Percentiles rank a stretch among this genome's conserved stretches.
phyloP scores from a whole-genome alignment of 2,113 vertebrate genomes.

The Trochalopteron elliotii region DNA sequence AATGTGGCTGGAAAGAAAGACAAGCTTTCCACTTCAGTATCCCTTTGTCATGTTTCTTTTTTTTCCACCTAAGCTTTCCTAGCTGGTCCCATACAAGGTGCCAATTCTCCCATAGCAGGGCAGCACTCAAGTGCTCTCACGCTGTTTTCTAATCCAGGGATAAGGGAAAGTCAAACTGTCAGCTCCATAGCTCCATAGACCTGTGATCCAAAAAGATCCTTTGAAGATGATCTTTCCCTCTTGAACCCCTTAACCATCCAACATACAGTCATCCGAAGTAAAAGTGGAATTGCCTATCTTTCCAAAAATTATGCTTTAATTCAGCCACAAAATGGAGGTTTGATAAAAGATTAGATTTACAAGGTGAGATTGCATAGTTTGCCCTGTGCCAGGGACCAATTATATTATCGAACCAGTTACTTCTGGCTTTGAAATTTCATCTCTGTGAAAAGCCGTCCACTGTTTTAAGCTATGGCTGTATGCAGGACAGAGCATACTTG shows the following conservation, averaged over 20 bases:
- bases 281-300: background rate
- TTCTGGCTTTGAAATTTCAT: background rate
- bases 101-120: background rate
- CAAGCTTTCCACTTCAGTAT: background rate
- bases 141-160: background rate
- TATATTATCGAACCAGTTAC: background rate
- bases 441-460: background rate
- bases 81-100: background rate
- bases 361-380: background rate
- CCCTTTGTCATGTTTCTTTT: background rate
- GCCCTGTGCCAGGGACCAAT: background rate
- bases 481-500: background rate
- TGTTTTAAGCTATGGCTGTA: background rate
- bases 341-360: conserved; percentile 40
- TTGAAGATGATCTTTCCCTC: background rate
- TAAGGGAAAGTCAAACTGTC: background rate
- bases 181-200: background rate
- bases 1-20: background rate
- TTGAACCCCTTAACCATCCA: background rate
- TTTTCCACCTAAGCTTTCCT: background rate
- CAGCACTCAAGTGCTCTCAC: background rate
- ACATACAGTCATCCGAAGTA: background rate
- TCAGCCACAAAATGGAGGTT: background rate
- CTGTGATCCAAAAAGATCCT: background rate
- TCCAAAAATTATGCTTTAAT: background rate